Base-by-base conservation (phyloP, 1,140 invertebrate species). In the Belonocnema kinseyi region DNA sequence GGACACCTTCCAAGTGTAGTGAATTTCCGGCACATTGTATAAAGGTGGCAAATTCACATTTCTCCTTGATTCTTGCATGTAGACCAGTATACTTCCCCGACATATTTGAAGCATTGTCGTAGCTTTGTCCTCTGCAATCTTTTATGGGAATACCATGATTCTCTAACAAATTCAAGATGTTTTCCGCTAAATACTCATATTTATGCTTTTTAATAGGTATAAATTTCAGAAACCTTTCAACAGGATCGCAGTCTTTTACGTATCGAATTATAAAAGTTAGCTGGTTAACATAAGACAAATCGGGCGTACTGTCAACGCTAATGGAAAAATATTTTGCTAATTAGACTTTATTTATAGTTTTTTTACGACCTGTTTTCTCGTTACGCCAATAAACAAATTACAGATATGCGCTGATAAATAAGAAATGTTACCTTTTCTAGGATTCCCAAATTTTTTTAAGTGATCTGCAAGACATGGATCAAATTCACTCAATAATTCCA, bases 251-350 rank as follows among this genome's bases (percentile, higher is more conserved):
- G 10, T 76, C 56, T 21, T 75, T 54, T 13, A 80, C 13, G 75
- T 84, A 87, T 75, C 80, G 52, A 75, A 85, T 70, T 8, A 84
- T 78, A 74, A 82, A 74, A 56, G 77, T 82, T 54, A 82, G 50
- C 50, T 83, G 80, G 21, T 83, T 77, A 10, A 74, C 40, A 50
- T 81, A 75, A 1, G 83, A 80, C 66, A 87, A 56, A 85, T 91
- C 88, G n/a, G 89, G 89, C 19, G 88, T 90, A 74, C 83, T 88
- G 80, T 92, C 89, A 50, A 91, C 85, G 52, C 72, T 86, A 54
- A 90, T 85, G 8, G 85, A 86, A 80, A 84, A 90, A 77, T 90
- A 91, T 81, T 88, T 89, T 17, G 85, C n/a, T 79, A 17, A 52
- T 82, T 84, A 83, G 21, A 89, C 1, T 79, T 87, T 79, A 26